Evolutionary conservation across 2,113 vertebrate genomes (phyloP).

Genomic region (Trematomus loennbergii): DNA sequence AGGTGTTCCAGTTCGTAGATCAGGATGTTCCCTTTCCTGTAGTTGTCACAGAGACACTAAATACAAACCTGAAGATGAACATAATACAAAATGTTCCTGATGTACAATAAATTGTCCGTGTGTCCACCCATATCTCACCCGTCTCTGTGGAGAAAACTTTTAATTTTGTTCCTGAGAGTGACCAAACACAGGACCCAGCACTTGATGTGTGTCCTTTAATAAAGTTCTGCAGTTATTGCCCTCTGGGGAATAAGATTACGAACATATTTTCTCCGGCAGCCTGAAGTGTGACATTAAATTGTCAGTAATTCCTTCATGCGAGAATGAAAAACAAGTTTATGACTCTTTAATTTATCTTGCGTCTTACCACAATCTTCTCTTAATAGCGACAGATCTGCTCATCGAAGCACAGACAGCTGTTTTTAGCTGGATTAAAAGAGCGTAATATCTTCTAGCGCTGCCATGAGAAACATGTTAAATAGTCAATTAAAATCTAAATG

Average conservation of each 20-base stretch:
- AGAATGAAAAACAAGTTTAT: slow-evolving; percentile 50
- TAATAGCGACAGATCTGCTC: slow-evolving; percentile 34
- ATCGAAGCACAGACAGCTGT: slow-evolving; percentile 26
- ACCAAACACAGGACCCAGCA: slow-evolving; percentile 3
- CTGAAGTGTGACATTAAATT: slow-evolving; percentile 35
- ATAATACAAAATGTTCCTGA: too few species aligned
- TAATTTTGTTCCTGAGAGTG: slow-evolving; percentile 35
- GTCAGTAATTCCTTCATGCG: slow-evolving; percentile 55
- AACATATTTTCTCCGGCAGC: slow-evolving; percentile 44
- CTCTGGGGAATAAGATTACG: slow-evolving; percentile 46
- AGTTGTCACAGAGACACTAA: too few species aligned
- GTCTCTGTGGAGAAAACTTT: slow-evolving; percentile 9
- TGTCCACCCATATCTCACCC: not conserved
- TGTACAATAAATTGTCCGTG: too few species aligned
- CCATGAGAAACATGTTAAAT: slow-evolving; percentile 9
- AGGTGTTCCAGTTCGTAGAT: not conserved
- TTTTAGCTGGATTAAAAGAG: slow-evolving; percentile 42
- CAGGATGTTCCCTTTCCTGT: not conserved
- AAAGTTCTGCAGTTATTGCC: slow-evolving; percentile 50
- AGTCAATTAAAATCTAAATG: slow-evolving; percentile 39
- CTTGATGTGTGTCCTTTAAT: slow-evolving; percentile 60
- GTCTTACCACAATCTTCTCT: not conserved
- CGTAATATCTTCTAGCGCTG: not conserved
- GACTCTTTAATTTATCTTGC: slow-evolving; percentile 7
- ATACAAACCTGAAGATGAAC: too few species aligned